phyloP scores from a whole-genome alignment of 2,797 vertebrate species.

The Neosilurus mollespiculum region DNA sequence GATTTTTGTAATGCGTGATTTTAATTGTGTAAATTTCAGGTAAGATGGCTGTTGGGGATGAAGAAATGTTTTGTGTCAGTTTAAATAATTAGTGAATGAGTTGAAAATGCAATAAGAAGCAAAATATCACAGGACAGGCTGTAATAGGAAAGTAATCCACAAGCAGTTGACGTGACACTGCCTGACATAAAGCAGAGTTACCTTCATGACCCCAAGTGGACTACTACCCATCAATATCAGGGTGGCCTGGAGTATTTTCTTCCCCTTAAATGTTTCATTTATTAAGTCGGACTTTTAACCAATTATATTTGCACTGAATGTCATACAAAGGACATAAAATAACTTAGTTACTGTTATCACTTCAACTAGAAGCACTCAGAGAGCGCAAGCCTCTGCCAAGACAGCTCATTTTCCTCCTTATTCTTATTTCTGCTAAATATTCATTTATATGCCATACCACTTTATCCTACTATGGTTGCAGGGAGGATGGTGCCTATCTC shows the following conservation, averaged over 20 bases:
- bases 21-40: slow-evolving; percentile 20
- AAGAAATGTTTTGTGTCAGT: background rate
- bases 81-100: background rate
- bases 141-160: background rate
- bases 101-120: background rate
- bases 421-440: no score
- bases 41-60: slow-evolving; percentile 1
- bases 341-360: background rate
- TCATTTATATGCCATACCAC: no score
- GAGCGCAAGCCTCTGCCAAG: no score
- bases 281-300: background rate
- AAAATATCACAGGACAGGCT: no score
- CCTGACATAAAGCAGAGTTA: background rate
- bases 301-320: background rate
- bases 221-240: background rate
- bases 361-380: no score
- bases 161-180: background rate
- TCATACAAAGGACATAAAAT: background rate
- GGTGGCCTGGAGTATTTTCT: background rate
- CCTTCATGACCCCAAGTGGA: background rate
- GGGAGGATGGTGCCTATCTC: no score
- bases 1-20: slow-evolving; percentile 16
- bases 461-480: no score
- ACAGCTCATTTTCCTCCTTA: no score
- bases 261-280: background rate